Percentiles rank a stretch among this genome's conserved stretches.
Evolutionary conservation across 53 echinoderm and acorn worm species (phyloP).

Genomic region (Arbacia lixula): DNA sequence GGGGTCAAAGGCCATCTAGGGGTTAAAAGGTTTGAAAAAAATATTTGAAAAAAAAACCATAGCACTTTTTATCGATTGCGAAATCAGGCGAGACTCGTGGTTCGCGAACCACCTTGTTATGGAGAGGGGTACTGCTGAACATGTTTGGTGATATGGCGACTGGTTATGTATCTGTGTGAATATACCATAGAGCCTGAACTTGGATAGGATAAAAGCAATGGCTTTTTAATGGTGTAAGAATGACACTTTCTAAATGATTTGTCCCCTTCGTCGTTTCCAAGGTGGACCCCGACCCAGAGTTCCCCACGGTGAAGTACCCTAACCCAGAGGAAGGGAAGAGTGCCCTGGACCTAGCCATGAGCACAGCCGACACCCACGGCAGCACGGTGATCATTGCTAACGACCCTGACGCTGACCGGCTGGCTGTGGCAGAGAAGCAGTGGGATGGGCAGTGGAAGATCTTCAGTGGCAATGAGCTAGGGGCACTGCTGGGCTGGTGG

Average conservation of each 20-base stretch:
- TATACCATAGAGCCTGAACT: too few species aligned
- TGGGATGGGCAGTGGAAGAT: constrained; percentile 86
- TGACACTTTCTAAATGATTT: too few species aligned
- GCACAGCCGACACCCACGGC: constrained; percentile 82
- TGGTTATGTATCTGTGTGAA: too few species aligned
- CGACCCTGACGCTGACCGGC: constrained; percentile 95
- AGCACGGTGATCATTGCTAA: constrained; percentile 93
- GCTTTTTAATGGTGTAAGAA: neutral
- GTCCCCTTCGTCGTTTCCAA: constrained; percentile 2
- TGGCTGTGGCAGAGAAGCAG: constrained; percentile 91
- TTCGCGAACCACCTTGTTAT: too few species aligned
- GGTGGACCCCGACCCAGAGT: constrained; percentile 90
- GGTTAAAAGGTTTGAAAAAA: too few species aligned
- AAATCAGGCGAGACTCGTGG: too few species aligned
- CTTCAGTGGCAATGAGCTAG: constrained; percentile 90
- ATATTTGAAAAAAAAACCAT: too few species aligned
- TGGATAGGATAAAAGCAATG: too few species aligned
- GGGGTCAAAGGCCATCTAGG: too few species aligned
- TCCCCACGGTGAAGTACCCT: constrained; percentile 97
- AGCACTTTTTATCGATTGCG: too few species aligned
- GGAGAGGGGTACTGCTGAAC: too few species aligned
- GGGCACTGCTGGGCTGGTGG: constrained; percentile 97
- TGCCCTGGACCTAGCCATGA: constrained; percentile 87
- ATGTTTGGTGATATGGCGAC: too few species aligned
- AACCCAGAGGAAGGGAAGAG: constrained; percentile 99